These are phyloP conservation scores for Hydractinia symbiolongicarpus DNA, from an alignment of 30 jellyfish, hydroid and myxozoan genomes.

Conservation along the genomic window DNA sequence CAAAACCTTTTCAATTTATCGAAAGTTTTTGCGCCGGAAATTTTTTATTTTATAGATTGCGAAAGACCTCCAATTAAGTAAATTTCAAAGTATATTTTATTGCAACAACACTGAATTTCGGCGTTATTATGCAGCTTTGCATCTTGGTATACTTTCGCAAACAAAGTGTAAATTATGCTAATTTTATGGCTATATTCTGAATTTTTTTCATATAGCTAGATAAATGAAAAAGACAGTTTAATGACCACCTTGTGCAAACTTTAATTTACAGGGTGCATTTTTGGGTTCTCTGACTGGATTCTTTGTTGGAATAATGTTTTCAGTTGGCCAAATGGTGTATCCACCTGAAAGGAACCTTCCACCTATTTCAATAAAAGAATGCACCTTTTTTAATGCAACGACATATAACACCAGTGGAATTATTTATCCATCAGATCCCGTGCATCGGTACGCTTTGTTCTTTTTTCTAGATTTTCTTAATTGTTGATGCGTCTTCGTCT, in stretches of 20 bases:
- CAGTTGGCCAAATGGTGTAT: neutral
- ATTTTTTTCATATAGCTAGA: too few species aligned
- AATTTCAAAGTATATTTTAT: too few species aligned
- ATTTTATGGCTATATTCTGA: too few species aligned
- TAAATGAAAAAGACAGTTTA: too few species aligned
- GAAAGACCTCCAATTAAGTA: too few species aligned
- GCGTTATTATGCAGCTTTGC: too few species aligned
- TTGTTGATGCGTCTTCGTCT: neutral
- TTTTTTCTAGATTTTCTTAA: neutral
- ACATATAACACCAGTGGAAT: neutral
- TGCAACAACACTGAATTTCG: too few species aligned
- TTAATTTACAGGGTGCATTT: conserved; percentile 11
- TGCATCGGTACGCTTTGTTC: neutral
- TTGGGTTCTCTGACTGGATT: conserved; percentile 4
- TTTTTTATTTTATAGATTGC: too few species aligned
- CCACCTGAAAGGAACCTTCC: conserved; percentile 13
- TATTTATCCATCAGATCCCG: conserved; percentile 20
- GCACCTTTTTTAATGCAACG: neutral
- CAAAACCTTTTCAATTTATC: too few species aligned
- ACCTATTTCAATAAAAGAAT: neutral
- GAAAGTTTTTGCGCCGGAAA: too few species aligned
- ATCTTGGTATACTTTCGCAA: too few species aligned
- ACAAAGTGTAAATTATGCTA: too few species aligned
- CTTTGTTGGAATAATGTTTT: neutral
- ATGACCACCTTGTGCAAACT: neutral